Base-by-base conservation (phyloP, 2,113 vertebrate genomes). In the Poicephalus meyeri region DNA sequence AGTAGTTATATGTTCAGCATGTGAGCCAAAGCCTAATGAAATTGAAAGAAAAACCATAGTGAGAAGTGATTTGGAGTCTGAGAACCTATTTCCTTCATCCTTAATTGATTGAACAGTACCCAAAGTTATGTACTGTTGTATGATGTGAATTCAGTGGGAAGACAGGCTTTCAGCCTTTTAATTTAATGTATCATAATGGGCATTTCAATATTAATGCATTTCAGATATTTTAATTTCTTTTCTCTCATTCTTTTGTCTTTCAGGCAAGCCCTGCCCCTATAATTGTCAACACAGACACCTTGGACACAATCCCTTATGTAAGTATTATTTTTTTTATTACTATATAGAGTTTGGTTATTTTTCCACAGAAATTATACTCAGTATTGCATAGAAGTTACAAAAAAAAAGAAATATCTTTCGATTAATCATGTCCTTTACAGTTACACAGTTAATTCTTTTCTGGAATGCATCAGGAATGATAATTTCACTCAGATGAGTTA, bases 281-380 rank as follows among this genome's bases (percentile, higher is more conserved):
- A 96, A 99, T 99, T 96, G 98, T 99, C 97, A 99, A 99, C 97
- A 99, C 99, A 97, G 99, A 99, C 97, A 99, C 99, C n/a, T 97
- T 99, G 99, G 99, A 99, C 86, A 99, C 99, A 17, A 98, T 99
- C 97, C 99, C 99, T 94, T 99, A 99, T 71, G 99, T 99, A 98
- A 99, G 99, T 99, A 97, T 85, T 53, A 52, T 12, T 33, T 76
- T 86, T 77, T 86, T 83, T 14, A 28, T 56, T 65, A 44, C 47
- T 76, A 26, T 12, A 11, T 77, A 37, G 12, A 65, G 86, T 86
- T 50, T 18, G 2, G 65, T 79, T 41, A 16, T 89, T 94, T 89
- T 86, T 24, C 7, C 10, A 26, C 8, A 28, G 41, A 73, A 80
- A 58, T 63, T 86, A 29, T 91, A 3, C 35, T 93, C 55, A 37